Conservation (phyloP, 2,797 vertebrate species). For the Scleropages formosus region DNA sequence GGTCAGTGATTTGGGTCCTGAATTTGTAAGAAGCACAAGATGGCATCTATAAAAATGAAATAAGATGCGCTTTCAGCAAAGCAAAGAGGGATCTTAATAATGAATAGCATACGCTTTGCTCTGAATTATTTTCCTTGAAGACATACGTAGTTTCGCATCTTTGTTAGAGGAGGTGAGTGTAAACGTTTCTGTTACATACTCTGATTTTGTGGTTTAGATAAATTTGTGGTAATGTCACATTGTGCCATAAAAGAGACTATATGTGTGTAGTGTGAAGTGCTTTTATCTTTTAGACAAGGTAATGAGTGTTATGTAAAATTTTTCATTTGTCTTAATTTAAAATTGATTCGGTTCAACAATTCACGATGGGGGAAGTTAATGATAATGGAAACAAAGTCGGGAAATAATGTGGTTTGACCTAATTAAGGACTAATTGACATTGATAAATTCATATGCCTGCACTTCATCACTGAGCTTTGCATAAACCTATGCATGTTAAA, state of each 20-base stretch:
- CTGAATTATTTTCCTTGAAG: constrained; percentile 10
- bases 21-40: constrained; percentile 9
- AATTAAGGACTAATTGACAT: constrained; percentile 8
- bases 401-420: constrained; percentile 20
- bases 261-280: background rate
- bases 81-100: constrained; percentile 24
- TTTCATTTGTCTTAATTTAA: background rate
- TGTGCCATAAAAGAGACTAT: constrained; percentile 9
- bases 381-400: constrained; percentile 5
- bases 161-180: background rate
- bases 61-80: background rate
- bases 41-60: constrained; percentile 10
- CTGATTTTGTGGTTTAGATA: background rate
- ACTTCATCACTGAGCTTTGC: background rate
- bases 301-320: background rate
- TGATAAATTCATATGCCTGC: constrained; percentile 17
- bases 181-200: constrained; percentile 12
- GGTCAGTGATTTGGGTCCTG: constrained; percentile 11
- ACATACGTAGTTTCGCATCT: background rate
- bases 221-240: background rate
- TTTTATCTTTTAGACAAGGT: background rate
- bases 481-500: background rate
- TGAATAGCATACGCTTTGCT: constrained; percentile 15
- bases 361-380: background rate
- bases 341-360: background rate